A percentile compares a stretch with the other conserved stretches of the same genome.
Conservation (phyloP, 1,140 invertebrate species). For the Phymastichus coffea region DNA sequence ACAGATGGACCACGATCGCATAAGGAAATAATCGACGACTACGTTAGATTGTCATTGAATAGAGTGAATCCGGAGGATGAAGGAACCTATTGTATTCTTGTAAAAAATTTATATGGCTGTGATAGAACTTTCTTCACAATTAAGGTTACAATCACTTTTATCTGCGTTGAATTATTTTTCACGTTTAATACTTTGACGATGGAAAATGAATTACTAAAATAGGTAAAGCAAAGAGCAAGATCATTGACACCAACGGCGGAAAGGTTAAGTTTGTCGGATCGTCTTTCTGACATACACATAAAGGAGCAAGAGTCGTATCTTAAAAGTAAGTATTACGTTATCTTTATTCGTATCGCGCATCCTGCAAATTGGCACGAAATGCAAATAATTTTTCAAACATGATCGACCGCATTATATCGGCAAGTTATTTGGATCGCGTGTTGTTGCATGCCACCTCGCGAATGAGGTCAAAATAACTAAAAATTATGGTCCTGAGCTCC, state of each 20-base stretch:
- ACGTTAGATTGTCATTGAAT: constrained; percentile 82
- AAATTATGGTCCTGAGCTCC: constrained; percentile 28
- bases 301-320: constrained; percentile 23
- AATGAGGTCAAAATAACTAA: constrained; percentile 23
- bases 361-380: too few species aligned
- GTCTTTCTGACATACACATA: constrained; percentile 19
- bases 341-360: too few species aligned
- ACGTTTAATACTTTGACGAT: not conserved
- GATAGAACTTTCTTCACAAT: constrained; percentile 83
- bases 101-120: constrained; percentile 86
- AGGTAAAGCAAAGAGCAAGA: constrained; percentile 18
- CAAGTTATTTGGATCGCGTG: too few species aligned
- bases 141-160: constrained; percentile 61
- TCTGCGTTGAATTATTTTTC: not conserved
- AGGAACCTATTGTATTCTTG: constrained; percentile 91
- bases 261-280: constrained; percentile 16
- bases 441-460: not conserved
- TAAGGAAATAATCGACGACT: constrained; percentile 82
- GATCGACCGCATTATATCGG: not conserved
- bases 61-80: constrained; percentile 82
- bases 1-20: constrained; percentile 73
- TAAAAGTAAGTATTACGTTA: constrained; percentile 21
- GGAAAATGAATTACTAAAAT: not conserved
- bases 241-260: constrained; percentile 22
- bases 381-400: not conserved